These are phyloP conservation scores for Campylorhamphus procurvoides DNA, from an alignment of 2,113 vertebrate species.

Conservation along the genomic window DNA sequence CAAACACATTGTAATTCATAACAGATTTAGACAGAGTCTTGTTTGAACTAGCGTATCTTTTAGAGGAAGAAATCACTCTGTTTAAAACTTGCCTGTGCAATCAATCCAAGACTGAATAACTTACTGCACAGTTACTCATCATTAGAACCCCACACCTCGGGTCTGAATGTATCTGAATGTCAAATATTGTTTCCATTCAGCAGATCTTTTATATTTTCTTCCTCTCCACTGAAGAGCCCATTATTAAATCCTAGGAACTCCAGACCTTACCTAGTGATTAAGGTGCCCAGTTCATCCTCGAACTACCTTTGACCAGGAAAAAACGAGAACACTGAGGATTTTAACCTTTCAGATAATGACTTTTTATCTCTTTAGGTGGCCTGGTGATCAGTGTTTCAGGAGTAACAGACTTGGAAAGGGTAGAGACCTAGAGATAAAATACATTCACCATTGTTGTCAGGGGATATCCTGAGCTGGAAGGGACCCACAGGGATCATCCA, in stretches of 20 bases:
- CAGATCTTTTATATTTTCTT: neutral
- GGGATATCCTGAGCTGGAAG: neutral
- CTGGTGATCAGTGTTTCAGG: neutral
- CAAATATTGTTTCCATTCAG: neutral
- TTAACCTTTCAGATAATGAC: neutral
- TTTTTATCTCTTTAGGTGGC: neutral
- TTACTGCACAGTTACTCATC: neutral
- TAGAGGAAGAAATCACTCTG: neutral
- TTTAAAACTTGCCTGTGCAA: neutral
- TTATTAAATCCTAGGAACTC: conserved; percentile 19
- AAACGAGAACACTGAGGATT: neutral
- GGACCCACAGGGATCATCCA: neutral
- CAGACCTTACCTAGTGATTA: neutral
- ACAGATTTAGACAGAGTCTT: neutral
- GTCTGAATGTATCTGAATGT: neutral
- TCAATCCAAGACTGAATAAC: neutral
- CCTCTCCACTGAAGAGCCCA: neutral
- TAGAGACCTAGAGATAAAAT: neutral
- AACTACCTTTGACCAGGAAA: neutral
- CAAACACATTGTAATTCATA: conserved; percentile 8
- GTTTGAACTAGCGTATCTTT: neutral
- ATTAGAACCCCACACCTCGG: neutral
- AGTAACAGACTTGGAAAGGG: neutral
- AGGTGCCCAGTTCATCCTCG: neutral
- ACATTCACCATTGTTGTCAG: neutral